Conservation (phyloP, 2,797 vertebrate genomes). For the Megaceryle alcyon region DNA sequence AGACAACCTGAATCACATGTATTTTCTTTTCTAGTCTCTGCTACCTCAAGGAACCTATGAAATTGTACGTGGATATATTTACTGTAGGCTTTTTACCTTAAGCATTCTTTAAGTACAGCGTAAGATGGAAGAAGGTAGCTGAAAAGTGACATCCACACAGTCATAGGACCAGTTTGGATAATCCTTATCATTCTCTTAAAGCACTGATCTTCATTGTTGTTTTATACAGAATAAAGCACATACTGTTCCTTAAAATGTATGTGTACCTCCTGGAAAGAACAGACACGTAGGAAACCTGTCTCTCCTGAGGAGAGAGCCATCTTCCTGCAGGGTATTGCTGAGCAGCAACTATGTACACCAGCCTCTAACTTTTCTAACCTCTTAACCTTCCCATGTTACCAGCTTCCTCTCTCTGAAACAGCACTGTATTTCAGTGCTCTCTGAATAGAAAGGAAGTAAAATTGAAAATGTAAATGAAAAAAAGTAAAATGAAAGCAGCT, state of each 20-base stretch:
- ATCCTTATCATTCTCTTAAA: not conserved
- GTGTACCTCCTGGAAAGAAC: not conserved
- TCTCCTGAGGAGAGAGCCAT: not conserved
- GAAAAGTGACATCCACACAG: not conserved
- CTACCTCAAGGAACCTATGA: not conserved
- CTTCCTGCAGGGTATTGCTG: not conserved
- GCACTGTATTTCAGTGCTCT: not conserved
- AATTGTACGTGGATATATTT: not conserved
- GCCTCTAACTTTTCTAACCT: not conserved
- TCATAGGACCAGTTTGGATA: not conserved
- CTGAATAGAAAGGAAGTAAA: not conserved
- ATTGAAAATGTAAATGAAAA: not conserved
- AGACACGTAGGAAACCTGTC: not conserved
- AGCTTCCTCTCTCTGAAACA: not conserved
- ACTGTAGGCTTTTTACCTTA: not conserved
- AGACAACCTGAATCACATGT: not conserved
- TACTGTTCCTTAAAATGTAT: not conserved
- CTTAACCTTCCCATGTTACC: not conserved
- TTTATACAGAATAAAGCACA: not conserved
- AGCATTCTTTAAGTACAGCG: not conserved
- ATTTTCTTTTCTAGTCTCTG: not conserved
- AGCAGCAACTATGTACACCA: not conserved
- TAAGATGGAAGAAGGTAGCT: not conserved
- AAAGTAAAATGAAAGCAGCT: not conserved
- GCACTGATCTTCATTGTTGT: not conserved